phyloP scores from a whole-genome alignment of 2,888 invertebrate species.

The Brenthis daphne region DNA sequence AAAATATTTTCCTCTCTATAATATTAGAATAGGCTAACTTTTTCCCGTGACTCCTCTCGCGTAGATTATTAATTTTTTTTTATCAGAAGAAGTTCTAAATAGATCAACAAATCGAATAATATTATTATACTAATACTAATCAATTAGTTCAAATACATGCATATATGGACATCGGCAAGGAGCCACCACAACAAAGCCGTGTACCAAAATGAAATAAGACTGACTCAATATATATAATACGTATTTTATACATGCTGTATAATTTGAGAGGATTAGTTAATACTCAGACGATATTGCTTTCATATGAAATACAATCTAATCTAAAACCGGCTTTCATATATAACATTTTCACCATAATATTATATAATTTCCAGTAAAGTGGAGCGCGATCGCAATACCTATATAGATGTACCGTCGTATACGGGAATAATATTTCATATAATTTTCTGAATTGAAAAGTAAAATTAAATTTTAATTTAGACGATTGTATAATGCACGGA shows the following conservation, averaged over 20 bases:
- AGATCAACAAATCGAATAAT: too few relatives aligned
- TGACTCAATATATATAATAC: not conserved
- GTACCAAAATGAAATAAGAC: not conserved
- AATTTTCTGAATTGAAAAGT: not conserved
- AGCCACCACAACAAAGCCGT: not conserved
- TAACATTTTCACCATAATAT: conserved; percentile 18
- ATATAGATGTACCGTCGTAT: not conserved
- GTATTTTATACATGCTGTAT: conserved; percentile 8
- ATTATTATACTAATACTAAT: too few relatives aligned
- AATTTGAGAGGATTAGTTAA: conserved; percentile 20
- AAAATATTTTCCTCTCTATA: too few relatives aligned
- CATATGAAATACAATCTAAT: conserved; percentile 21
- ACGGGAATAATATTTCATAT: not conserved
- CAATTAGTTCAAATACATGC: not conserved
- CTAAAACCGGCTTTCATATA: conserved; percentile 21
- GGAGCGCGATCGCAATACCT: conserved; percentile 2
- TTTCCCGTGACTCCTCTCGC: too few relatives aligned
- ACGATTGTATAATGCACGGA: too few relatives aligned
- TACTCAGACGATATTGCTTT: conserved; percentile 14
- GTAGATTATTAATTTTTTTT: too few relatives aligned
- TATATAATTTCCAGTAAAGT: conserved; percentile 16
- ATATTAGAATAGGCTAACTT: too few relatives aligned
- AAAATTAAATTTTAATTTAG: not conserved
- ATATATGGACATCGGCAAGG: not conserved
- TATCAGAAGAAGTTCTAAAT: too few relatives aligned